Conservation (phyloP, 1,140 invertebrate genomes). For the Episyrphus balteatus region DNA sequence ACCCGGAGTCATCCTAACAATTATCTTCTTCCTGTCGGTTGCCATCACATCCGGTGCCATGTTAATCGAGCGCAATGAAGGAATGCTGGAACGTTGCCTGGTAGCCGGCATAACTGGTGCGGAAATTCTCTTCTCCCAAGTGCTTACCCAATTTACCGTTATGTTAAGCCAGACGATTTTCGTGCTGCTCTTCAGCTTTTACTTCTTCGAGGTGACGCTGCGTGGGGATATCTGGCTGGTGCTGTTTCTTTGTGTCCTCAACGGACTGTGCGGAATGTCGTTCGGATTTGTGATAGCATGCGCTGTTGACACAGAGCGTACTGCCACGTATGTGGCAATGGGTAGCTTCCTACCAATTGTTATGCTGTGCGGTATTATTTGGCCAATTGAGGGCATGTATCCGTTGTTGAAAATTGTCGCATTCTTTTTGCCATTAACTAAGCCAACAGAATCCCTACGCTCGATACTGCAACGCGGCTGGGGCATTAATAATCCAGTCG, state of each 20-base stretch:
- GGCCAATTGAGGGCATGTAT: constrained; percentile 80
- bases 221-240: constrained; percentile 68
- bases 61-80: constrained; percentile 82
- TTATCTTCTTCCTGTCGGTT: constrained; percentile 89
- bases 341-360: constrained; percentile 90
- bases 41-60: constrained; percentile 84
- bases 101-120: constrained; percentile 64
- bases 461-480: constrained; percentile 81
- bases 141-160: constrained; percentile 77
- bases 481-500: constrained; percentile 59
- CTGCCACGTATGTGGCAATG: constrained; percentile 84
- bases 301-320: constrained; percentile 77
- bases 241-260: constrained; percentile 62
- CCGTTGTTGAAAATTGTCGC: constrained; percentile 63
- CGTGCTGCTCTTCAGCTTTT: constrained; percentile 71
- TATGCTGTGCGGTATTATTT: constrained; percentile 76
- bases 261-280: constrained; percentile 87
- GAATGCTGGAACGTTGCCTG: constrained; percentile 75
- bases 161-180: constrained; percentile 75
- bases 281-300: constrained; percentile 86
- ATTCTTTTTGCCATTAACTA: constrained; percentile 74
- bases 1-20: constrained; percentile 84
- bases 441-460: constrained; percentile 83
- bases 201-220: constrained; percentile 69
- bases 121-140: constrained; percentile 73